phyloP scores from a whole-genome alignment of 1,140 invertebrate genomes.

The Drosophila fuyamai region DNA sequence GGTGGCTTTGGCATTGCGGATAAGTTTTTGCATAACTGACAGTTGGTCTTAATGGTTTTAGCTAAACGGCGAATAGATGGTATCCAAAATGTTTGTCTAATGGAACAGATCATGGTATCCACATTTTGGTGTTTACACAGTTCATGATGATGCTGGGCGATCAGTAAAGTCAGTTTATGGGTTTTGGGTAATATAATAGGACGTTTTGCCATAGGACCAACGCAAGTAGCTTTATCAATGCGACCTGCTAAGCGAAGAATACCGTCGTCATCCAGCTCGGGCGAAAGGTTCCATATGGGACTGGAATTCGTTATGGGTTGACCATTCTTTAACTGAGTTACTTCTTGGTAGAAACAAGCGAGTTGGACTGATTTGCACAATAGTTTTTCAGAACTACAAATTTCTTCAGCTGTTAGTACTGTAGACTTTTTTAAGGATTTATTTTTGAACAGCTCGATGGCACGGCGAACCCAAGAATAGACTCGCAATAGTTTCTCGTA shows the following conservation, averaged over 20 bases:
- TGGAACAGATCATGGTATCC: neutral
- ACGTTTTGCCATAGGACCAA: neutral
- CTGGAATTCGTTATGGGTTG: too few relatives aligned
- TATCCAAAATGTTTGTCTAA: neutral
- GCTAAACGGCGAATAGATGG: neutral
- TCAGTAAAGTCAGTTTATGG: too few relatives aligned
- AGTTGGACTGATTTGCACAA: neutral
- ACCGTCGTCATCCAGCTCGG: neutral
- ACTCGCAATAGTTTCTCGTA: neutral
- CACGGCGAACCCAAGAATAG: neutral
- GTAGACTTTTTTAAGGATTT: neutral
- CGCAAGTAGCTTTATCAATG: neutral
- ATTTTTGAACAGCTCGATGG: neutral
- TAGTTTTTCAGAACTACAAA: neutral
- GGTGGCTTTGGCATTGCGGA: neutral
- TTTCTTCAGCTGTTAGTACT: neutral
- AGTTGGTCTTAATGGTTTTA: neutral
- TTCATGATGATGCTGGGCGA: too few relatives aligned
- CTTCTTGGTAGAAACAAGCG: conserved; percentile 1
- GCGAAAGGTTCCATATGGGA: neutral
- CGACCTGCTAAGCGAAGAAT: neutral
- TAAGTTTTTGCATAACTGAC: neutral
- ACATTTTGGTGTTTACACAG: neutral
- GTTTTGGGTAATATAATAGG: neutral
- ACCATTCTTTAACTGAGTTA: neutral